phyloP scores from a whole-genome alignment of 2,888 invertebrate genomes.

The Lepetodrilus schrolli region DNA sequence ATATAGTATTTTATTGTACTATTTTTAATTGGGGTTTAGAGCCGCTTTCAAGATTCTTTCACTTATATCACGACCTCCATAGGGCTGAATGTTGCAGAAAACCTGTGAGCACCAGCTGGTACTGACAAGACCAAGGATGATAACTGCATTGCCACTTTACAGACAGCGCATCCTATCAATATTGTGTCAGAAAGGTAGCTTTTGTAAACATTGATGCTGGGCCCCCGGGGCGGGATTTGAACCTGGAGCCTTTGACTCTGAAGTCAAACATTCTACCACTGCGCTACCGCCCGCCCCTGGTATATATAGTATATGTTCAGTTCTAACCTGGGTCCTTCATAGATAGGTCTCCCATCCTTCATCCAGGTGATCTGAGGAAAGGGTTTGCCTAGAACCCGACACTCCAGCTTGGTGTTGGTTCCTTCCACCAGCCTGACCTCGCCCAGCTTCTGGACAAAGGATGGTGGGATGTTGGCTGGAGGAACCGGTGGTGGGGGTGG shows the following conservation, averaged over 20 bases:
- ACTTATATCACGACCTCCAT: no score
- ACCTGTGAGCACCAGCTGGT: no score
- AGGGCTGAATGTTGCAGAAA: no score
- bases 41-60: no score
- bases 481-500: constrained; percentile 42
- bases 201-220: no score
- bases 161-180: no score
- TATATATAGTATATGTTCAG: background rate
- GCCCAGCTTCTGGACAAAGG: constrained; percentile 62
- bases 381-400: constrained; percentile 70
- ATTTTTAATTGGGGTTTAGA: no score
- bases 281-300: background rate
- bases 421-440: constrained; percentile 73
- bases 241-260: background rate
- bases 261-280: background rate
- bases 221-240: background rate
- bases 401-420: constrained; percentile 73
- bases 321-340: constrained; percentile 70
- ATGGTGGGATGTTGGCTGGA: constrained; percentile 60
- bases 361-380: constrained; percentile 74
- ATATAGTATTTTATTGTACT: no score
- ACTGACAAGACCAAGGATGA: no score
- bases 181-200: no score
- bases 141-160: no score
- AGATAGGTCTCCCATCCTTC: constrained; percentile 66